These are phyloP conservation scores for Siniperca scherzeri DNA, from an alignment of 2,797 vertebrate genomes.

Conservation along the genomic window DNA sequence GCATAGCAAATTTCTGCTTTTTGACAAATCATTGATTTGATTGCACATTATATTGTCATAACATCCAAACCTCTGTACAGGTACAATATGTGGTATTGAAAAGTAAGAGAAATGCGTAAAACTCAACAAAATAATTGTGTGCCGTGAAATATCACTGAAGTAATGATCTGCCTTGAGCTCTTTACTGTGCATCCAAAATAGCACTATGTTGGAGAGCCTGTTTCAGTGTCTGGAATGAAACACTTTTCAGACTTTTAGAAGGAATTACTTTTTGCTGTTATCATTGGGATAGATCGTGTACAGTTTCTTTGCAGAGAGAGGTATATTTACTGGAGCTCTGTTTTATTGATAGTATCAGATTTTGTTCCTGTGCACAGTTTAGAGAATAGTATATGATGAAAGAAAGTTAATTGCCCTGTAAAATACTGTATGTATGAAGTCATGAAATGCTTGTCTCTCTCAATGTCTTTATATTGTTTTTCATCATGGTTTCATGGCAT, in stretches of 20 bases:
- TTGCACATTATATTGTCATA: not conserved
- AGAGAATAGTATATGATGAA: conserved; percentile 45
- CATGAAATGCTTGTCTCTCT: conserved; percentile 53
- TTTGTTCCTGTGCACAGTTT: conserved; percentile 33
- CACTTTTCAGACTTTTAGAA: conserved; percentile 8
- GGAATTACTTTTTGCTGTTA: conserved; percentile 6
- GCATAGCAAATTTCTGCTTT: not conserved
- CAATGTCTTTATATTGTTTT: conserved; percentile 49
- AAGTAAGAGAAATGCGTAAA: conserved; percentile 2
- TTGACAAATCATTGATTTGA: conserved; percentile 7
- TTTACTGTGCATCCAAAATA: not conserved
- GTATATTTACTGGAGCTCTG: conserved; percentile 14
- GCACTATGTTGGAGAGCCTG: not conserved
- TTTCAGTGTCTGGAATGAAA: conserved; percentile 27
- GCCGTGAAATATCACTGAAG: not conserved
- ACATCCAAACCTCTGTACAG: not conserved
- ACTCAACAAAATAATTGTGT: not conserved
- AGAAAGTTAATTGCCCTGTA: conserved; percentile 51
- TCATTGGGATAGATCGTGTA: not conserved
- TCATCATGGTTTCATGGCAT: conserved; percentile 33
- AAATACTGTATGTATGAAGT: conserved; percentile 55
- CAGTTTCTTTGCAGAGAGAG: conserved; percentile 11
- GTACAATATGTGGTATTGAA: not conserved
- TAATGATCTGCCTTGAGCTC: conserved; percentile 13
- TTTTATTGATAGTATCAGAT: conserved; percentile 4